These are phyloP conservation scores for Hipposideros armiger DNA, from an alignment of 2,113 vertebrate genomes.

Conservation along the genomic window DNA sequence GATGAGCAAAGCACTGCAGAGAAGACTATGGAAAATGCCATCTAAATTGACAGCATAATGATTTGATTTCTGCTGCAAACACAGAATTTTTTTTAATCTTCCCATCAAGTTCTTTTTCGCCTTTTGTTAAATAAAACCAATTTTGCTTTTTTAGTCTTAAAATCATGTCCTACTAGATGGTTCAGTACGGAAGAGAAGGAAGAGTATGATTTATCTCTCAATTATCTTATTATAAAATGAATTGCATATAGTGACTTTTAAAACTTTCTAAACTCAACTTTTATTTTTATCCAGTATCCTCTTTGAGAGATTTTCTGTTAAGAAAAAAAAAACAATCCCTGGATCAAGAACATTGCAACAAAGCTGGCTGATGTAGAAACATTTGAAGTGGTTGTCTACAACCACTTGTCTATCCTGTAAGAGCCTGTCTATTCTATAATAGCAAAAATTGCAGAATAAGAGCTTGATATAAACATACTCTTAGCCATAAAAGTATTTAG, in stretches of 20 bases:
- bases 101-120: background rate
- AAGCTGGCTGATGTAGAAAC: constrained; percentile 36
- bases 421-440: background rate
- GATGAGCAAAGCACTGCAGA: constrained; percentile 15
- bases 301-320: constrained; percentile 49
- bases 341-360: constrained; percentile 31
- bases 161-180: constrained; percentile 1
- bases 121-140: constrained; percentile 61
- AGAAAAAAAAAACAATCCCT: background rate
- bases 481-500: constrained; percentile 45
- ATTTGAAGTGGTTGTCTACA: constrained; percentile 18
- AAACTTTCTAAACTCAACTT: constrained; percentile 40
- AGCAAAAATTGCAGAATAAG: constrained; percentile 42
- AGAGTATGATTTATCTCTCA: constrained; percentile 30
- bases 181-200: constrained; percentile 5
- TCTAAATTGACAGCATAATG: constrained; percentile 63
- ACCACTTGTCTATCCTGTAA: background rate
- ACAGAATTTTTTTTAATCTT: background rate
- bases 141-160: constrained; percentile 53
- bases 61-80: constrained; percentile 58
- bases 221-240: constrained; percentile 58
- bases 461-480: constrained; percentile 25
- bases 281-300: background rate
- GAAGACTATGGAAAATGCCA: constrained; percentile 36
- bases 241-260: background rate